These are phyloP conservation scores for Dryococelus australis DNA, from an alignment of 2,888 invertebrate species.

Conservation along the genomic window DNA sequence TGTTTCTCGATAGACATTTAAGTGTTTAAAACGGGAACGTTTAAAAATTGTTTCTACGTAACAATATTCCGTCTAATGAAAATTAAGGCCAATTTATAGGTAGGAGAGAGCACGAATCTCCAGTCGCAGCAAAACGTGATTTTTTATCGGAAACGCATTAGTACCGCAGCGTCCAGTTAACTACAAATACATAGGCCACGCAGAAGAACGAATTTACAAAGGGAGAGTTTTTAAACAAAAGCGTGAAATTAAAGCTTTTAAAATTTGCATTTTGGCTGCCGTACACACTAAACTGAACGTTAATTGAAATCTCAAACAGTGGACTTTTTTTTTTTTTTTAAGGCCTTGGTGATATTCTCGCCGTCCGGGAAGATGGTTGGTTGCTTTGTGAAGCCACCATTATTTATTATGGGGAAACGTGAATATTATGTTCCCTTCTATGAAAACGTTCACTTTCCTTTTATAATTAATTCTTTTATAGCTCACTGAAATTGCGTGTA, in stretches of 20 bases:
- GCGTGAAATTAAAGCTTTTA: not conserved
- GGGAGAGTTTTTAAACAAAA: not conserved
- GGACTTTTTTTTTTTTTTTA: not conserved
- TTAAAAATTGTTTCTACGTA: too few relatives aligned
- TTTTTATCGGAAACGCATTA: slow-evolving; percentile 10
- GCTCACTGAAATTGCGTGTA: too few relatives aligned
- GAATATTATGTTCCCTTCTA: not conserved
- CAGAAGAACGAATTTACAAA: not conserved
- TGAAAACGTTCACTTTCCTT: not conserved
- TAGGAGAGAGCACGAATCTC: not conserved
- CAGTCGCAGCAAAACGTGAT: not conserved
- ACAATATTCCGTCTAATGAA: not conserved
- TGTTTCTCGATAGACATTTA: too few relatives aligned
- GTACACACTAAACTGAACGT: not conserved
- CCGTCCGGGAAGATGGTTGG: not conserved
- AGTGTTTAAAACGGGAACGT: too few relatives aligned
- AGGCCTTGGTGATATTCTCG: not conserved
- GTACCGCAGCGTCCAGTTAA: not conserved
- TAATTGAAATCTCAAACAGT: not conserved
- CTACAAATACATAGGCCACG: not conserved
- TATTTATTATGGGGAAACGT: not conserved
- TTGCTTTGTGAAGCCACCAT: not conserved
- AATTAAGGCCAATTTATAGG: not conserved
- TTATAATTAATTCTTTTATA: too few relatives aligned
- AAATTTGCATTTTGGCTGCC: not conserved